These are phyloP conservation scores for Bucorvus abyssinicus DNA, from an alignment of 2,797 vertebrate species.

Conservation along the genomic window DNA sequence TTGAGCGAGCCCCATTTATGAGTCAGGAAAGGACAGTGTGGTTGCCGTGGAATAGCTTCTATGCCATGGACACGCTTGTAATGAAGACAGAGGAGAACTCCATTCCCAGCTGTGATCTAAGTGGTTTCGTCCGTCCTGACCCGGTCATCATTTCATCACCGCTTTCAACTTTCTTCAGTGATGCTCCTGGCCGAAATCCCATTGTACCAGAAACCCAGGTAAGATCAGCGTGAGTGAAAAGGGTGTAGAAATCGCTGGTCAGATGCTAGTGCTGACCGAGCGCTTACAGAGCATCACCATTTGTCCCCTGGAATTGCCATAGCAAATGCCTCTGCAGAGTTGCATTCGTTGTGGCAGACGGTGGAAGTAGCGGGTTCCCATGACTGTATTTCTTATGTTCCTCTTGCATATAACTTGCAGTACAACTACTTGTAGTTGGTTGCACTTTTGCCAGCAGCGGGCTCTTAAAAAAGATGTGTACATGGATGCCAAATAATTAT, in stretches of 20 bases:
- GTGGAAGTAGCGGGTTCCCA: slow-evolving; percentile 30
- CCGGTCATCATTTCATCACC: slow-evolving; percentile 96
- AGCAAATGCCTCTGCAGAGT: background rate
- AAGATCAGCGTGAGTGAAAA: background rate
- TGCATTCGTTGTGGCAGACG: background rate
- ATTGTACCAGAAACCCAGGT: slow-evolving; percentile 99
- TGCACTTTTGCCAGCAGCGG: slow-evolving; percentile 47
- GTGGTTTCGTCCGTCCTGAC: slow-evolving; percentile 94
- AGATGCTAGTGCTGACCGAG: background rate
- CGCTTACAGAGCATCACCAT: background rate
- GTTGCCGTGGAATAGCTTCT: slow-evolving; percentile 98
- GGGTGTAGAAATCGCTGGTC: background rate
- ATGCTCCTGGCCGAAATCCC: slow-evolving; percentile 87
- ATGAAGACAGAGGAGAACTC: slow-evolving; percentile 99
- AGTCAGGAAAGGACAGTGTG: slow-evolving; percentile 97
- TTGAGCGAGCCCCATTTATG: slow-evolving; percentile 95
- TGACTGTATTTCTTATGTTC: slow-evolving; percentile 44
- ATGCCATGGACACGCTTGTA: slow-evolving; percentile 97
- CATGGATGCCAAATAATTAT: slow-evolving; percentile 36
- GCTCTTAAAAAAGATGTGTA: slow-evolving; percentile 22
- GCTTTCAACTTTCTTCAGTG: slow-evolving; percentile 97
- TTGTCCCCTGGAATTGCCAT: background rate
- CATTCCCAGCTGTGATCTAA: slow-evolving; percentile 98
- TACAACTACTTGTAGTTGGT: slow-evolving; percentile 52
- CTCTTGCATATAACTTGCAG: slow-evolving; percentile 31